Base-by-base conservation (phyloP, 2,113 vertebrate species). In the Acanthisitta chloris region DNA sequence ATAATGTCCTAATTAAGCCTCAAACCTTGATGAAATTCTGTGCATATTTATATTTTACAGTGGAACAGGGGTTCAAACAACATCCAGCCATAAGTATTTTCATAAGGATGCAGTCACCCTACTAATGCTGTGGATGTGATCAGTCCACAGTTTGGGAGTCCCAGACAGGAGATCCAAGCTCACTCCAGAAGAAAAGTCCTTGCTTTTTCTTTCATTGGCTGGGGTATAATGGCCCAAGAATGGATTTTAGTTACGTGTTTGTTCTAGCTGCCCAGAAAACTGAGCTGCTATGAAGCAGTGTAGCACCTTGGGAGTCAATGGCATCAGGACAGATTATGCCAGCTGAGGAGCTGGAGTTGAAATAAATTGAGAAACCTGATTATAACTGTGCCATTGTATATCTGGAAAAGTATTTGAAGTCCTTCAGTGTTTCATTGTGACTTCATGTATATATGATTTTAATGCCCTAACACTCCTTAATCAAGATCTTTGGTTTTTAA, bases 381-480 rank as follows among this genome's bases (percentile, higher is more conserved):
- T 90, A 72, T 64, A 96, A 58, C 74, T 62, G 33, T 92, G 74
- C 66, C 43, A 90, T 73, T 96, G 70, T 90, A 33, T 36, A 80
- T 40, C 33, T 66, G 58, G 28, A 88, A 61, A 90, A 83, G 24
- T 73, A 65, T 70, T 83, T 82, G n/a, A 92, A 94, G 52, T 76
- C 42, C 54, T 81, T 92, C 66, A 52, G 0, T 70, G 31, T 91
- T 94, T 94, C 9, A 3, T 36, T 92, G 29, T 91, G 90, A 80
- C 54, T 19, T 10, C 74, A 82, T 29, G 33, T 77, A 92, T 70
- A 62, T 86, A 79, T 10, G 26, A 69, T 85, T 92, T 85, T 80
- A 95, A 94, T 91, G 74, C 71, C 79, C 65, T 96, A 82, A 94
- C 91, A 57, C 14, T 70, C 58, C 74, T 93, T 91, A 80, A 88